phyloP scores from a whole-genome alignment of 2,888 invertebrate species.

The Incurvaria masculella region DNA sequence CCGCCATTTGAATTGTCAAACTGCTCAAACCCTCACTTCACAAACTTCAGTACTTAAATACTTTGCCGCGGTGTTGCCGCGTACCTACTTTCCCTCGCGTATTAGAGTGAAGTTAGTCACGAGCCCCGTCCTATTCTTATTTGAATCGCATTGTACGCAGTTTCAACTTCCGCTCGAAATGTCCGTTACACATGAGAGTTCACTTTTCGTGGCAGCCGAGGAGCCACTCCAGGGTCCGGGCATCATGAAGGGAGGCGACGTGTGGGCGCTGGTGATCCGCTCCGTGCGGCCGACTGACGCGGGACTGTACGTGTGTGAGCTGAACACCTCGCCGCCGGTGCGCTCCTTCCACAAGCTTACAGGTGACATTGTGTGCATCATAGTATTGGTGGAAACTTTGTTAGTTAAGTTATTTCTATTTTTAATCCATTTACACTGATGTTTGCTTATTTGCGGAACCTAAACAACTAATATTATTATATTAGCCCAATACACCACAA shows the following conservation, averaged over 20 bases:
- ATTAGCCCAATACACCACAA: no score
- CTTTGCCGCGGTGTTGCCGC: no score
- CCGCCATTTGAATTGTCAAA: no score
- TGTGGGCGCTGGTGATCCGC: conserved; percentile 81
- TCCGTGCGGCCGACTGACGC: conserved; percentile 66
- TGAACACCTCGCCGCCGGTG: conserved; percentile 75
- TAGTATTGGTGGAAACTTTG: not conserved
- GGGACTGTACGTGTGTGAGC: conserved; percentile 79
- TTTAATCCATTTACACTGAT: no score
- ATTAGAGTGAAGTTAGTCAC: no score
- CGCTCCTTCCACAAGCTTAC: conserved; percentile 76
- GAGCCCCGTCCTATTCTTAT: no score
- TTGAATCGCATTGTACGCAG: no score
- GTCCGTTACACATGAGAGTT: no score
- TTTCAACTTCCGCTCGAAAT: no score
- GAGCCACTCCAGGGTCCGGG: conserved; percentile 45
- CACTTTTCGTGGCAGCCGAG: conserved; percentile 29
- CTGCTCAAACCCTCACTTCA: no score
- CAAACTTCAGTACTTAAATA: no score
- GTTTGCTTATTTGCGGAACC: not conserved
- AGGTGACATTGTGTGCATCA: conserved; percentile 42
- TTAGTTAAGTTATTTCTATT: no score
- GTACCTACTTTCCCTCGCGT: not conserved
- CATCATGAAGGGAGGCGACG: conserved; percentile 67
- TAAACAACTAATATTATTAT: not conserved